These are phyloP conservation scores for Stenchaetothrips biformis DNA, from an alignment of 2,888 invertebrate species.

Conservation along the genomic window DNA sequence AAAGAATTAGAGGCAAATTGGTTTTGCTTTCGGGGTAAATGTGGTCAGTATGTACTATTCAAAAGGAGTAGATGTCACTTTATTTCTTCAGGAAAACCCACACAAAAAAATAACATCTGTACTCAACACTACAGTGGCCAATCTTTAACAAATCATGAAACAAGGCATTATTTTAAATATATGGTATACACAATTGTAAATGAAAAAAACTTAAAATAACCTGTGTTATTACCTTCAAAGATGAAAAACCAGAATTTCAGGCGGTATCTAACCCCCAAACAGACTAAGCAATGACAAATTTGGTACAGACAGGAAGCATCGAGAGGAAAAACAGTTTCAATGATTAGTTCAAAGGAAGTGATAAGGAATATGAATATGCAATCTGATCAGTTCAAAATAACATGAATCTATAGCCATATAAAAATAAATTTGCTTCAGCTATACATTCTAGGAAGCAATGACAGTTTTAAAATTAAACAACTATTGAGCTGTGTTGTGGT, in stretches of 20 bases:
- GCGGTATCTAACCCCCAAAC: too few species aligned
- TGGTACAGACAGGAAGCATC: too few species aligned
- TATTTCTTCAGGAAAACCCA: slow-evolving; percentile 13
- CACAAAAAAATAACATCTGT: neutral
- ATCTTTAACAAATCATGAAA: neutral
- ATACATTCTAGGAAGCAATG: neutral
- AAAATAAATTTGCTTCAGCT: neutral
- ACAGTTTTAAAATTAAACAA: neutral
- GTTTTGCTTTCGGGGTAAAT: neutral
- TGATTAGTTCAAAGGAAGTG: too few species aligned
- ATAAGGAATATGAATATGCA: too few species aligned
- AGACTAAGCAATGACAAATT: too few species aligned
- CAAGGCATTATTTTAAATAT: neutral
- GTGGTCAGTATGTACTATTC: neutral
- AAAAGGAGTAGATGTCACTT: slow-evolving; percentile 15
- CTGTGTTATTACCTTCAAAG: too few species aligned
- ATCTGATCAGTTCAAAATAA: neutral
- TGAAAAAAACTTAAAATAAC: neutral
- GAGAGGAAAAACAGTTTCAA: too few species aligned
- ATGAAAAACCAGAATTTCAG: too few species aligned
- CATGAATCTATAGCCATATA: neutral
- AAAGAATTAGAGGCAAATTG: neutral
- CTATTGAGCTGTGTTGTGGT: neutral
- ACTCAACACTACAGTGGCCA: neutral
- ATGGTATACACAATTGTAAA: neutral